Percentiles rank a stretch among this genome's conserved stretches.
phyloP scores from a whole-genome alignment of 2,113 vertebrate species.

The Elaphurus davidianus region DNA sequence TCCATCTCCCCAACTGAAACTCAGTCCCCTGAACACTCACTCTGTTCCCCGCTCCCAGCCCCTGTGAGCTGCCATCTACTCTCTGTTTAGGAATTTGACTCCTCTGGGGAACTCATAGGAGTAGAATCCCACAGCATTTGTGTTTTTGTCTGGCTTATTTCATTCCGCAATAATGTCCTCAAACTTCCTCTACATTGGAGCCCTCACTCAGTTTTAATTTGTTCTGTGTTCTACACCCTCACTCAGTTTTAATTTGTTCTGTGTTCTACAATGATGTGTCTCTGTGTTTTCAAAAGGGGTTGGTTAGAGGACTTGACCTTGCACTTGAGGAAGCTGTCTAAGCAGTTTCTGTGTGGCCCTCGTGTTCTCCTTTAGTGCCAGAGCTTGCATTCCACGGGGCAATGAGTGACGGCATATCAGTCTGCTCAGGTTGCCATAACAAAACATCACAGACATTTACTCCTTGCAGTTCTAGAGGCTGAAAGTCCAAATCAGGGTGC shows the following conservation, averaged over 20 bases:
- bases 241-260: neutral
- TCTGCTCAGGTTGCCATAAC: fast-evolving
- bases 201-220: neutral
- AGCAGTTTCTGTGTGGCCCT: too few species aligned
- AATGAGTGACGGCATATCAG: fast-evolving
- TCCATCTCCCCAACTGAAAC: neutral
- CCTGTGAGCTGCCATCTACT: fast-evolving
- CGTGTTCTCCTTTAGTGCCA: neutral
- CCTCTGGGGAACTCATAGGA: neutral
- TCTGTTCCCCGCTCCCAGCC: too few species aligned
- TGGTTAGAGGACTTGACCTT: neutral
- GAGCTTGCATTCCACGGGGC: neutral
- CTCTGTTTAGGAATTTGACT: neutral
- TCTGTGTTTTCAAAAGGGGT: neutral
- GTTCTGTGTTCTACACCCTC: too few species aligned
- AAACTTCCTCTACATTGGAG: fast-evolving
- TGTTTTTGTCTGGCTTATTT: neutral
- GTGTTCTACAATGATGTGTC: fast-evolving
- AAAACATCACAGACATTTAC: too few species aligned
- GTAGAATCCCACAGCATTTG: neutral
- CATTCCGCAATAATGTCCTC: neutral
- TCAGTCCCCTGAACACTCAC: neutral
- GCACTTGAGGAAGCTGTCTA: neutral
- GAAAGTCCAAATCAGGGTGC: neutral
- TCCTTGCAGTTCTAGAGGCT: neutral